A percentile compares a stretch with the other conserved stretches of the same genome.
phyloP scores from a whole-genome alignment of 2,797 vertebrate species.

The Carcharodon carcharias region DNA sequence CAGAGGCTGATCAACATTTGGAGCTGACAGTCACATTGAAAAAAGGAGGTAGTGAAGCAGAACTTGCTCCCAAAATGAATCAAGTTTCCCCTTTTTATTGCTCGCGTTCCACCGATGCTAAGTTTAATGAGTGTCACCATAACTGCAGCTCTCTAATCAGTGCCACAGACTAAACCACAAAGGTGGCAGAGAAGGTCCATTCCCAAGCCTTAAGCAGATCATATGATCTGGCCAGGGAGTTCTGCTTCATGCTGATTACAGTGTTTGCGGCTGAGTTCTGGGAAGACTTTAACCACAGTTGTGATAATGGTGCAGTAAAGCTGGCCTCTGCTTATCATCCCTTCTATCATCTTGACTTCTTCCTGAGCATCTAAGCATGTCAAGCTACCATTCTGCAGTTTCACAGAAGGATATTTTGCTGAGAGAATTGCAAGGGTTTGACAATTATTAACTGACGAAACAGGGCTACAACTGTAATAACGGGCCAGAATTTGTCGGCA shows the following conservation, averaged over 20 bases:
- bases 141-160: not conserved
- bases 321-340: not conserved
- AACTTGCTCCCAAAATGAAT: not conserved
- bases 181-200: not conserved
- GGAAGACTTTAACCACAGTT: constrained; percentile 24
- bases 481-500: not conserved
- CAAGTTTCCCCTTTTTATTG: not conserved
- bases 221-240: not conserved
- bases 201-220: not conserved
- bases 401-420: not conserved
- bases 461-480: not conserved
- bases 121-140: not conserved
- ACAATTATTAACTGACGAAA: not conserved
- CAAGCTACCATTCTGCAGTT: not conserved
- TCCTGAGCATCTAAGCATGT: not conserved
- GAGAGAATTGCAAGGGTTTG: not conserved
- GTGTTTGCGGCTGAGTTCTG: not conserved
- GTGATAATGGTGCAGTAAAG: not conserved
- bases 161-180: not conserved
- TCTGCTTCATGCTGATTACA: constrained; percentile 18
- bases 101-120: not conserved
- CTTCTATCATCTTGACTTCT: constrained; percentile 23
- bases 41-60: not conserved
- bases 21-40: not conserved
- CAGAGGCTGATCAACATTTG: not conserved